phyloP scores from a whole-genome alignment of 2,888 invertebrate species.

The Diogma glabrata region DNA sequence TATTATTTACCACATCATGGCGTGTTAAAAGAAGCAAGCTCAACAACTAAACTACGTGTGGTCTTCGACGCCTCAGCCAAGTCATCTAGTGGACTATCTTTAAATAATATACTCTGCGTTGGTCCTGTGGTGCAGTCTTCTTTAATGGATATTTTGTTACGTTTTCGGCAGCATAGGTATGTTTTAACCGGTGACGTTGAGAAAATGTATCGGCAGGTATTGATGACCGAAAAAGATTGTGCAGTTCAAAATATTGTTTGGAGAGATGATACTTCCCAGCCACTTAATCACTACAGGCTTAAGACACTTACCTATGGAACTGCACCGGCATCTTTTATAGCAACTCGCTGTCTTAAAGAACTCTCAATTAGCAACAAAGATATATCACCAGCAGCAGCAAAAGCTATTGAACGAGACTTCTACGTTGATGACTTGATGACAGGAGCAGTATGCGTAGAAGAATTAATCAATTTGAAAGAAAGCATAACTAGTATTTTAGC shows the following conservation, averaged over 20 bases:
- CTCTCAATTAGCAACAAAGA: neutral
- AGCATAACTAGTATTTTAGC: neutral
- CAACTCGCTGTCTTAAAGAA: neutral
- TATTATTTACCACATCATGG: conserved; percentile 1
- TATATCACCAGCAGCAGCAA: neutral
- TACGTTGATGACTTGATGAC: neutral
- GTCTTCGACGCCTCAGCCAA: neutral
- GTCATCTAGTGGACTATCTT: neutral
- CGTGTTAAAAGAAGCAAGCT: neutral
- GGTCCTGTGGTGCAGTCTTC: neutral
- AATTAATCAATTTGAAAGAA: neutral
- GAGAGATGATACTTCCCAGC: too few species aligned
- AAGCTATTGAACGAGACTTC: neutral
- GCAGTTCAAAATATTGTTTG: neutral
- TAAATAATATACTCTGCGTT: neutral
- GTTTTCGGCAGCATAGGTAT: neutral
- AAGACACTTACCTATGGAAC: neutral
- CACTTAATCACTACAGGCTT: neutral
- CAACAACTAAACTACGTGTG: neutral
- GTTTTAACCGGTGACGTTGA: neutral
- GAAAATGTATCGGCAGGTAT: too few species aligned
- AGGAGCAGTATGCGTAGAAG: neutral
- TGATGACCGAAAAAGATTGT: neutral
- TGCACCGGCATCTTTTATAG: neutral
- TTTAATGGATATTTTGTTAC: neutral